phyloP scores from a whole-genome alignment of 2,113 vertebrate genomes.

The Python bivittatus region DNA sequence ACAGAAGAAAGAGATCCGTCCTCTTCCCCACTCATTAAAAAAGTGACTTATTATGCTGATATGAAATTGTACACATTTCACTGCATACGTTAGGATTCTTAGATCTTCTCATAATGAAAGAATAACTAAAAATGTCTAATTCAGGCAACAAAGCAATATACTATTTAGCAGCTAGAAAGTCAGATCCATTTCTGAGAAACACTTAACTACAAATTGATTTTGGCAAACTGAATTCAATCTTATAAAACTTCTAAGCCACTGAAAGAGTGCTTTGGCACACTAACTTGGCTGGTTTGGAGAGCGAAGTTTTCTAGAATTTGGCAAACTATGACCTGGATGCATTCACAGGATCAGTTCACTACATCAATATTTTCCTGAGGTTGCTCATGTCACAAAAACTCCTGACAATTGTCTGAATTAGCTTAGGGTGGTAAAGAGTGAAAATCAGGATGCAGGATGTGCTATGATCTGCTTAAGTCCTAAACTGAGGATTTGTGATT shows the following conservation, averaged over 20 bases:
- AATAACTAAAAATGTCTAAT: too few relatives aligned
- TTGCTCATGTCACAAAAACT: not conserved
- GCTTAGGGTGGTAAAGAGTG: not conserved
- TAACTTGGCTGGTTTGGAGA: not conserved
- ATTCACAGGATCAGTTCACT: not conserved
- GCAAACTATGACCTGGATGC: not conserved
- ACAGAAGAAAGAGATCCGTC: constrained; percentile 6
- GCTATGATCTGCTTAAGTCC: not conserved
- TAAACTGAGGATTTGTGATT: not conserved
- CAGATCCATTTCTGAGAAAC: not conserved
- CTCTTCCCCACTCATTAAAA: not conserved
- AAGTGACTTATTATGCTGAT: constrained; percentile 8
- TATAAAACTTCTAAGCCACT: not conserved
- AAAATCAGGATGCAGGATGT: not conserved
- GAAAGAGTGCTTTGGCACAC: not conserved
- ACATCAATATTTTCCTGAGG: not conserved
- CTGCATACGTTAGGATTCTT: not conserved
- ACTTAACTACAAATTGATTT: too few relatives aligned
- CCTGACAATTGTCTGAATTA: not conserved
- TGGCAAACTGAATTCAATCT: not conserved
- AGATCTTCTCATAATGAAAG: too few relatives aligned
- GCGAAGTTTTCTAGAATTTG: not conserved
- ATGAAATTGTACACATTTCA: not conserved
- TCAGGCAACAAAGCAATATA: not conserved
- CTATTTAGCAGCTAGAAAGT: not conserved